These are phyloP conservation scores for Taeniopygia guttata DNA, from an alignment of 2,797 vertebrate genomes.

Conservation along the genomic window DNA sequence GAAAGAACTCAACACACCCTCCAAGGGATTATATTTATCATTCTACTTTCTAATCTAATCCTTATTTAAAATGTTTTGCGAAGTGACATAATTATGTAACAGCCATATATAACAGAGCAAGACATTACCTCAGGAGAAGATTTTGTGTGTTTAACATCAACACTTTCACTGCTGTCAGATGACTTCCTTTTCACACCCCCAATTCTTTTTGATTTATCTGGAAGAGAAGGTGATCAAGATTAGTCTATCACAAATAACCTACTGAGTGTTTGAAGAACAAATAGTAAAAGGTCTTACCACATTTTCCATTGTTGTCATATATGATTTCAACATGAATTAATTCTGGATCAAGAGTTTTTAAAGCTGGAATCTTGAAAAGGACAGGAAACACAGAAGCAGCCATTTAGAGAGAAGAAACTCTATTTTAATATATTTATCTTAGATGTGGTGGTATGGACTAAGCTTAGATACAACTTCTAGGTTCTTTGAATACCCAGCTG, in stretches of 20 bases:
- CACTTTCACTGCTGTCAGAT: constrained; percentile 45
- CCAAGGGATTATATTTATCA: not conserved
- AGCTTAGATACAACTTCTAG: not conserved
- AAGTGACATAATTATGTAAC: not conserved
- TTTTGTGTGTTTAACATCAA: constrained; percentile 71
- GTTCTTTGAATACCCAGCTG: not conserved
- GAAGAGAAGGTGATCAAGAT: constrained; percentile 7
- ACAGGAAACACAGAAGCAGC: constrained; percentile 5
- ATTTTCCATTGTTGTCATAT: constrained; percentile 70
- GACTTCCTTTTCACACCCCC: constrained; percentile 71
- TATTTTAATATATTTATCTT: not conserved
- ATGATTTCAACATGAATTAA: constrained; percentile 80
- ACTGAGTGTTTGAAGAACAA: not conserved
- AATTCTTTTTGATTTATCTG: constrained; percentile 68
- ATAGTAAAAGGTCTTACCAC: constrained; percentile 64
- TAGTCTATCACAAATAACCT: not conserved
- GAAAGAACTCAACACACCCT: not conserved
- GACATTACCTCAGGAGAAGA: constrained; percentile 69
- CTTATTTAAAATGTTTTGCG: not conserved
- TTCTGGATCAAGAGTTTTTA: constrained; percentile 79
- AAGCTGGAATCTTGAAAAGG: constrained; percentile 73
- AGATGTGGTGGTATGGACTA: not conserved
- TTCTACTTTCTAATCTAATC: not conserved
- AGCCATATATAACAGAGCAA: not conserved
- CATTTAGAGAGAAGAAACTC: not conserved